Conservation (phyloP, 2,888 invertebrate genomes). For the Apeira syringaria region DNA sequence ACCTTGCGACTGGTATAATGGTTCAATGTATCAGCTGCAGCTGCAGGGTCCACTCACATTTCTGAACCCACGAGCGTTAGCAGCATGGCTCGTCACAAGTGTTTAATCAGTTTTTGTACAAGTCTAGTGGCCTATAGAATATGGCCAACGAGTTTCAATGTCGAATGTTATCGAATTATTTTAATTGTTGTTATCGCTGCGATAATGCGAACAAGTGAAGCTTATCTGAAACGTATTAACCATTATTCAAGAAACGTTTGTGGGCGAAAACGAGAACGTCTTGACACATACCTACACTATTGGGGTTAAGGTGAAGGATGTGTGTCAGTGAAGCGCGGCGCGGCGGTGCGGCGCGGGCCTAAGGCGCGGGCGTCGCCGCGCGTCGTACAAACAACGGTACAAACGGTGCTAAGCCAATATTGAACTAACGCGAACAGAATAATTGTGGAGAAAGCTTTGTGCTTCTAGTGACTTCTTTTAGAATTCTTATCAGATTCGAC, state of each 20-base stretch:
- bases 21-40: too few species aligned
- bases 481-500: too few species aligned
- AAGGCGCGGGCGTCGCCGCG: conserved; percentile 44
- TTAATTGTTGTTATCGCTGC: conserved; percentile 33
- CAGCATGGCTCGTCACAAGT: too few species aligned
- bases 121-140: too few species aligned
- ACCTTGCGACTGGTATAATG: too few species aligned
- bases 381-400: too few species aligned
- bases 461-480: conserved; percentile 20
- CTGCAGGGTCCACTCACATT: too few species aligned
- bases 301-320: conserved; percentile 60
- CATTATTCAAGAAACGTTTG: conserved; percentile 31
- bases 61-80: too few species aligned
- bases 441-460: conserved; percentile 72
- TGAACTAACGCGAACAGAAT: conserved; percentile 75
- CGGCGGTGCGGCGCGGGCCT: conserved; percentile 45
- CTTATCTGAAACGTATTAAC: conserved; percentile 27
- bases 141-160: conserved; percentile 27
- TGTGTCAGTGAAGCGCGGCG: conserved; percentile 48
- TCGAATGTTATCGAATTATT: conserved; percentile 22
- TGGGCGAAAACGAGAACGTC: conserved; percentile 38
- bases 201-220: conserved; percentile 34
- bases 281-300: conserved; percentile 33
- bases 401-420: conserved; percentile 74
- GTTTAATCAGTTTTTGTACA: too few species aligned